Evolutionary conservation across 2,113 vertebrate genomes (phyloP).

Genomic region (Recurvirostra avosetta): DNA sequence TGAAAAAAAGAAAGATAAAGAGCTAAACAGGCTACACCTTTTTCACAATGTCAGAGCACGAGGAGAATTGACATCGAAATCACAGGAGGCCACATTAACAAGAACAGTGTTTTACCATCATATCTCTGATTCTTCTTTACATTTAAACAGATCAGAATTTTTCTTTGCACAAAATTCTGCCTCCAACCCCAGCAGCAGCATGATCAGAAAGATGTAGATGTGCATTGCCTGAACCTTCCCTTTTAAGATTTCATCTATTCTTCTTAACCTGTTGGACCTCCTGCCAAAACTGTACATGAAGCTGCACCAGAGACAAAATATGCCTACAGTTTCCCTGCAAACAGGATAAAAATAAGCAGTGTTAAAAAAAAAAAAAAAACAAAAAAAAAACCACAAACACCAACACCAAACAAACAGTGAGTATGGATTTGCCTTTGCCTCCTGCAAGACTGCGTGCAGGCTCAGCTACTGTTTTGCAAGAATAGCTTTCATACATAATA

Average conservation of each 20-base stretch:
- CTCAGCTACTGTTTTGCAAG: conserved; percentile 34
- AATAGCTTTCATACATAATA: conserved; percentile 36
- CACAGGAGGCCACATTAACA: background rate
- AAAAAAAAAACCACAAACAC: too few species aligned
- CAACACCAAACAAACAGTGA: background rate
- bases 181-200: background rate
- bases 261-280: conserved; percentile 31
- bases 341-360: background rate
- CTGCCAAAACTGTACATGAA: background rate
- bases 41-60: background rate
- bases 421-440: background rate
- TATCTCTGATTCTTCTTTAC: background rate
- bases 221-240: background rate
- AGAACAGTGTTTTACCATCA: background rate
- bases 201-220: conserved; percentile 33
- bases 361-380: background rate
- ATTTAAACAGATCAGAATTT: background rate
- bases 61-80: background rate
- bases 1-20: background rate
- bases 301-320: background rate
- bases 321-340: background rate
- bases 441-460: background rate
- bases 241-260: conserved; percentile 32
- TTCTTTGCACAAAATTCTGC: background rate
- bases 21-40: background rate